phyloP scores from a whole-genome alignment of 2,888 invertebrate genomes.

The Drosophila quinaria region DNA sequence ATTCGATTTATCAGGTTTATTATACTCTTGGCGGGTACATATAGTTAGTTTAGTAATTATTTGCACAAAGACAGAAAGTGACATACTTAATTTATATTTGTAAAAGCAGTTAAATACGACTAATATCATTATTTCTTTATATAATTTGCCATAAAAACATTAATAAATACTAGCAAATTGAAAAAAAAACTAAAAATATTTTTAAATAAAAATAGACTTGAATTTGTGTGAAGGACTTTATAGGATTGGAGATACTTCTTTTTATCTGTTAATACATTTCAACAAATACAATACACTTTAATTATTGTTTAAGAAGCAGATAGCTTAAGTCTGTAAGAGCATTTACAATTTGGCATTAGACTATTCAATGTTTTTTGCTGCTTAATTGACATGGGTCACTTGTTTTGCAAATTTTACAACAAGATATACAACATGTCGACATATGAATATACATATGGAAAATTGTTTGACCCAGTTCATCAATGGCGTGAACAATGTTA shows the following conservation, averaged over 20 bases:
- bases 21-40: conserved; percentile 8
- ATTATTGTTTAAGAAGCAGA: too few species aligned
- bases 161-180: too few species aligned
- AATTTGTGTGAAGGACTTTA: too few species aligned
- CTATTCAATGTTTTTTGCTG: conserved; percentile 4
- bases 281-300: too few species aligned
- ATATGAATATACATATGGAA: conserved; percentile 21
- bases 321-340: too few species aligned
- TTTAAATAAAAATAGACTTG: too few species aligned
- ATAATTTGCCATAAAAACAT: too few species aligned
- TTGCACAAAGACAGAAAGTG: neutral
- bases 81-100: neutral
- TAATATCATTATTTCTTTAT: too few species aligned
- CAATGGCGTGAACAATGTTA: conserved; percentile 74
- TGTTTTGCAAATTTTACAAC: conserved; percentile 53
- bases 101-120: neutral
- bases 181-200: too few species aligned
- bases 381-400: conserved; percentile 62
- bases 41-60: neutral
- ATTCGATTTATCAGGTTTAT: conserved; percentile 27
- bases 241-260: too few species aligned
- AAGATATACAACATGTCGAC: conserved; percentile 10
- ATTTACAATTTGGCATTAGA: conserved; percentile 7
- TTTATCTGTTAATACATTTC: too few species aligned
- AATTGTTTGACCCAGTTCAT: conserved; percentile 63